These are phyloP conservation scores for Laticauda laticaudata DNA, from an alignment of 2,113 vertebrate genomes.

Conservation along the genomic window DNA sequence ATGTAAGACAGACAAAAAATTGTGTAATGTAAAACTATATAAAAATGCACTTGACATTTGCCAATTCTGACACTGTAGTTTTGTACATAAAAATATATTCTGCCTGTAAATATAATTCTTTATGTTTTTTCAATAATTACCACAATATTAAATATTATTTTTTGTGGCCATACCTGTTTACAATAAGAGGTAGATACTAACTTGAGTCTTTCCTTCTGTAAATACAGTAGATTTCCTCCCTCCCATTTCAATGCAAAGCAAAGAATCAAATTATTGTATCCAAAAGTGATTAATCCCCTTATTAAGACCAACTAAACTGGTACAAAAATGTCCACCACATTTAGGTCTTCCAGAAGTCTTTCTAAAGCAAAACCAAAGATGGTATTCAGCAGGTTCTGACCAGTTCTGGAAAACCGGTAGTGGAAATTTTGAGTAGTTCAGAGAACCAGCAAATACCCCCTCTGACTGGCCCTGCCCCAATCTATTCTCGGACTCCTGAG, in stretches of 20 bases:
- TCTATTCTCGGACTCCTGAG: too few species aligned
- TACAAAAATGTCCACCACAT: neutral
- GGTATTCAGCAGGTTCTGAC: too few species aligned
- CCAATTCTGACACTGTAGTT: constrained; percentile 3
- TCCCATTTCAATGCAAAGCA: neutral
- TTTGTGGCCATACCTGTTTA: neutral
- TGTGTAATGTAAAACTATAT: constrained; percentile 29
- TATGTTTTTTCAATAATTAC: constrained; percentile 43
- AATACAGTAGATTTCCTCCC: neutral
- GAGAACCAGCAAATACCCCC: too few species aligned
- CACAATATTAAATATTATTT: neutral
- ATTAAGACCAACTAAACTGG: neutral
- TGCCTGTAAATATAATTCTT: constrained; percentile 1
- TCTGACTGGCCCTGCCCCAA: too few species aligned
- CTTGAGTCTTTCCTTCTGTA: neutral
- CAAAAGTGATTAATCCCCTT: neutral
- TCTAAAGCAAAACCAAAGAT: neutral
- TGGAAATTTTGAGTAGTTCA: too few species aligned
- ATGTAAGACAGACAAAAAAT: constrained; percentile 45
- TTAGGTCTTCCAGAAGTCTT: neutral
- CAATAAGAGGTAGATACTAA: neutral
- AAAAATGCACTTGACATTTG: constrained; percentile 20
- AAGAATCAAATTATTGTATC: neutral
- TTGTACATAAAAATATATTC: constrained; percentile 53
- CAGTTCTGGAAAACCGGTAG: too few species aligned